Evolutionary conservation across 1,140 invertebrate species (phyloP).

Genomic region (Drosophila pseudoananassae): DNA sequence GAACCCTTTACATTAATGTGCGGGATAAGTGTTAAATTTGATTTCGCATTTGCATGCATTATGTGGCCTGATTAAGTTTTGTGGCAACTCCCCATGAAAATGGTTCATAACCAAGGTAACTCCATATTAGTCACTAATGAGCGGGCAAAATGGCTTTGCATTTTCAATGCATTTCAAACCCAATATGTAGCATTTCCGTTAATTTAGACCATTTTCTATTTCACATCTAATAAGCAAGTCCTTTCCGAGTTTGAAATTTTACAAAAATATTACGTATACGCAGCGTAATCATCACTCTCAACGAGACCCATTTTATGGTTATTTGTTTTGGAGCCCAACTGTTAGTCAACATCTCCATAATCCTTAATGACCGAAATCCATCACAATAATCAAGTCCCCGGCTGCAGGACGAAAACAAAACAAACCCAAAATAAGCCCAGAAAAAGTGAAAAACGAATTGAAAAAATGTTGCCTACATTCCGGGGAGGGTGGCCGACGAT

Average conservation of each 20-base stretch:
- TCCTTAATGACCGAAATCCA: constrained; percentile 70
- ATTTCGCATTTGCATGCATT: constrained; percentile 64
- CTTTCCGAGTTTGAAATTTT: neutral
- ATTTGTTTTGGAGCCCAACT: constrained; percentile 9
- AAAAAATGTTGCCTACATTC: constrained; percentile 44
- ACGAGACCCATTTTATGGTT: constrained; percentile 8
- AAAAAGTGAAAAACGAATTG: constrained; percentile 20
- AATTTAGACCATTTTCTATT: too few relatives aligned
- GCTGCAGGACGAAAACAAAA: neutral
- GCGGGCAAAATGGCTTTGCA: neutral
- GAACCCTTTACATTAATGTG: constrained; percentile 8
- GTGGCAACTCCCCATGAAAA: constrained; percentile 3
- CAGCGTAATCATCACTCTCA: constrained; percentile 10
- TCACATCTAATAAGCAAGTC: neutral
- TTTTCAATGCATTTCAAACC: neutral
- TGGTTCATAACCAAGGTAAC: constrained; percentile 10
- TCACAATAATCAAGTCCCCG: constrained; percentile 68
- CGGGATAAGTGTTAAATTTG: constrained; percentile 50
- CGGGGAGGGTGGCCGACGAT: neutral
- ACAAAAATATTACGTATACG: constrained; percentile 34
- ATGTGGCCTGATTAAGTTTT: constrained; percentile 46
- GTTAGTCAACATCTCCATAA: constrained; percentile 39
- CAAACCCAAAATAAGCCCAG: constrained; percentile 5
- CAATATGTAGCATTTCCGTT: too few relatives aligned
- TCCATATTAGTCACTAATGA: constrained; percentile 20